These are phyloP conservation scores for Tipula confusa DNA, from an alignment of 2,888 invertebrate species.

Conservation along the genomic window DNA sequence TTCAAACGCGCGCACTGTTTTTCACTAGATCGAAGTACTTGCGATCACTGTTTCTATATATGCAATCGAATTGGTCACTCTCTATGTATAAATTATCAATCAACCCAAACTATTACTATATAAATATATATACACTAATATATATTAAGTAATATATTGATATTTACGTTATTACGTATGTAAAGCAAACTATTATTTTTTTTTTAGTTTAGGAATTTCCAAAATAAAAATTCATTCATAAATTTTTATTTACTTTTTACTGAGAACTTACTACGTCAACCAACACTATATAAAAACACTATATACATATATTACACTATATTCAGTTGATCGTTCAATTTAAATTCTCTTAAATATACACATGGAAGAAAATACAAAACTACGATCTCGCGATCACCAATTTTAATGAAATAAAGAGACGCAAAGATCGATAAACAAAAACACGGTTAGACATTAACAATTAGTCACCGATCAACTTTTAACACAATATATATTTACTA, in stretches of 20 bases:
- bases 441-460: not conserved
- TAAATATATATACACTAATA: no score
- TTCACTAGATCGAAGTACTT: no score
- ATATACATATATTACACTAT: not conserved
- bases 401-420: not conserved
- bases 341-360: not conserved
- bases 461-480: slow-evolving; percentile 21
- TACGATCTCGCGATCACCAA: not conserved
- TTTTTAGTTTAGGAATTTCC: slow-evolving; percentile 27
- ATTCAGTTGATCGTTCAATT: not conserved
- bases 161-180: not conserved
- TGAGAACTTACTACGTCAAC: not conserved
- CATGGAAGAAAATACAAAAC: not conserved
- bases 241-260: not conserved
- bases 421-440: not conserved
- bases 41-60: not conserved
- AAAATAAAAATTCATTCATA: slow-evolving; percentile 22
- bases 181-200: not conserved
- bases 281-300: not conserved
- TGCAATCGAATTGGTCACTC: not conserved
- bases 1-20: not conserved
- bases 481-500: no score
- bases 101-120: no score
- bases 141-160: not conserved
- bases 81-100: not conserved